These are phyloP conservation scores for Paraplagusia blochii DNA, from an alignment of 2,113 vertebrate genomes.

Conservation along the genomic window DNA sequence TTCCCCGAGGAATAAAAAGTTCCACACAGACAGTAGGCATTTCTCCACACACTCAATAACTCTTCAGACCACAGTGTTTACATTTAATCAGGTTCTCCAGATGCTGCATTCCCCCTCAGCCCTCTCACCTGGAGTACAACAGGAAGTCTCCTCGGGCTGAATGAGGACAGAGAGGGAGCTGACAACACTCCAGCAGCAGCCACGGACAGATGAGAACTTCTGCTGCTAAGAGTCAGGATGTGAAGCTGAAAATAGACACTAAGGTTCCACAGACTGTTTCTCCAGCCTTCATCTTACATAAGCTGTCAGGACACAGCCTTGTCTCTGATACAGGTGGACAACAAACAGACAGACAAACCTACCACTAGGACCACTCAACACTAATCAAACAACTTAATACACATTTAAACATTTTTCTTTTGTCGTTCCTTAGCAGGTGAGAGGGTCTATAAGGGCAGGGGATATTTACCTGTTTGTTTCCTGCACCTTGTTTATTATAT, in stretches of 20 bases:
- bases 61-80: slow-evolving; percentile 14
- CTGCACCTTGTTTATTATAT: too few species aligned
- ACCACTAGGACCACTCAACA: too few species aligned
- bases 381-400: too few species aligned
- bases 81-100: slow-evolving; percentile 47
- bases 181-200: slow-evolving; percentile 8
- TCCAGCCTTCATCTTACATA: slow-evolving; percentile 42
- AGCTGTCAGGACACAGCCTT: slow-evolving; percentile 27
- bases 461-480: too few species aligned
- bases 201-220: slow-evolving; percentile 43
- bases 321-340: slow-evolving; percentile 23
- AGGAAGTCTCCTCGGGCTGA: slow-evolving; percentile 7
- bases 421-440: too few species aligned
- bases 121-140: slow-evolving; percentile 24
- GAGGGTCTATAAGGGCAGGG: too few species aligned
- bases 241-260: slow-evolving; percentile 59
- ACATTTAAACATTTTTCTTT: too few species aligned
- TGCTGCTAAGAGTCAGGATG: slow-evolving; percentile 33
- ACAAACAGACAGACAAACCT: too few species aligned
- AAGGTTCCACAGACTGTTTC: slow-evolving; percentile 34
- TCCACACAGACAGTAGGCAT: slow-evolving; percentile 9
- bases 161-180: slow-evolving; percentile 8
- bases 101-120: slow-evolving; percentile 17
- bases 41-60: not conserved
- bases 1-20: not conserved